phyloP scores from a whole-genome alignment of 2,888 invertebrate genomes.

The Ennomos erosarius region DNA sequence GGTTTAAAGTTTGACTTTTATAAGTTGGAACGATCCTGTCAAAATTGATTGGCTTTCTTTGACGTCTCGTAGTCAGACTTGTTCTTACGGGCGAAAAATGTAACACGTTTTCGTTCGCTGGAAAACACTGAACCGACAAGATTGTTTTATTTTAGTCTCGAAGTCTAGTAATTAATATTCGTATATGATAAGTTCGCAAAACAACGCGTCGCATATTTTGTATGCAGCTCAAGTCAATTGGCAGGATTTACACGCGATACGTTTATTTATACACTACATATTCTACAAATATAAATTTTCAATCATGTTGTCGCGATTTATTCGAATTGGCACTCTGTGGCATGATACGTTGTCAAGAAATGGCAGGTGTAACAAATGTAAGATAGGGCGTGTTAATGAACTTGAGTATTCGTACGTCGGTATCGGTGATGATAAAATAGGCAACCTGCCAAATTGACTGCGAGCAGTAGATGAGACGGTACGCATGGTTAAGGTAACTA shows the following conservation, averaged over 20 bases:
- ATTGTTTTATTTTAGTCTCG: constrained; percentile 15
- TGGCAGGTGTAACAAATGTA: constrained; percentile 14
- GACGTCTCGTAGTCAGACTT: neutral
- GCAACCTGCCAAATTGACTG: constrained; percentile 65
- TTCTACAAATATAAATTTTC: too few relatives aligned
- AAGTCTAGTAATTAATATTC: constrained; percentile 27
- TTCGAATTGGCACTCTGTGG: neutral
- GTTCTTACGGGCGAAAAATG: neutral
- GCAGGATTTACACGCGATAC: constrained; percentile 39
- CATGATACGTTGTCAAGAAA: neutral
- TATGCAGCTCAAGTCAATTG: constrained; percentile 50
- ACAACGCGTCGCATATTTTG: constrained; percentile 38
- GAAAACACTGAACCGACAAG: constrained; percentile 4
- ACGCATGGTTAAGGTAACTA: constrained; percentile 56
- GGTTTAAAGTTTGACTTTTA: neutral
- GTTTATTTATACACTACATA: too few relatives aligned
- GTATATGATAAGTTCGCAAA: constrained; percentile 28
- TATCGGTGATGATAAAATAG: constrained; percentile 45
- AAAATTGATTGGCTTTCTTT: constrained; percentile 8
- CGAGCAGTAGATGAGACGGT: constrained; percentile 47
- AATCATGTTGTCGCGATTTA: neutral
- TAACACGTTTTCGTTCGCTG: neutral
- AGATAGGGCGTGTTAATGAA: constrained; percentile 45
- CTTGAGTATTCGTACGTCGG: constrained; percentile 48
- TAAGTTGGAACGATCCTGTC: constrained; percentile 4